Conservation (phyloP, 1,140 invertebrate genomes). For the Calycopis cecrops region DNA sequence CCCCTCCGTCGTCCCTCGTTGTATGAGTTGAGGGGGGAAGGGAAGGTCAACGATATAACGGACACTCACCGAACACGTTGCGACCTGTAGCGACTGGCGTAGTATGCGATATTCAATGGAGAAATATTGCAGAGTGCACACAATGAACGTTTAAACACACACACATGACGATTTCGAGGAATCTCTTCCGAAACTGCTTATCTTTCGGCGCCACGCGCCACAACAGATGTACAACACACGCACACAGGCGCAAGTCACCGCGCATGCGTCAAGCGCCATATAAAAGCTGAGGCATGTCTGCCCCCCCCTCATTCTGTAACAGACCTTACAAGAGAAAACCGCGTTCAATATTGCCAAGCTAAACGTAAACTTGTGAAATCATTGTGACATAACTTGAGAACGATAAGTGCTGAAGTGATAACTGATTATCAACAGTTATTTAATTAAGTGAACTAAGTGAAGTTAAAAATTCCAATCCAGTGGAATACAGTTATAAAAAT, state of each 20-base stretch:
- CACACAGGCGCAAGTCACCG: slow-evolving; percentile 38
- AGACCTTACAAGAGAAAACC: slow-evolving; percentile 29
- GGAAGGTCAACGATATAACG: slow-evolving; percentile 21
- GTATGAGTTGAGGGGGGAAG: slow-evolving; percentile 18
- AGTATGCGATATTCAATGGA: slow-evolving; percentile 27
- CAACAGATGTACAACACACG: slow-evolving; percentile 16
- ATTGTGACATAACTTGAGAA: slow-evolving; percentile 59
- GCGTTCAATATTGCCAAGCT: slow-evolving; percentile 34
- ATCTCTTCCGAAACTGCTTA: slow-evolving; percentile 37
- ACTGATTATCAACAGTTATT: slow-evolving; percentile 7
- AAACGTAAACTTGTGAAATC: slow-evolving; percentile 47
- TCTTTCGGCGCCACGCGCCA: slow-evolving; percentile 21
- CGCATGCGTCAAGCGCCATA: slow-evolving; percentile 37
- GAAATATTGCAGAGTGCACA: slow-evolving; percentile 26
- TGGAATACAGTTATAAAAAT: slow-evolving; percentile 39
- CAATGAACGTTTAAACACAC: slow-evolving; percentile 14
- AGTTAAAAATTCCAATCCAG: slow-evolving; percentile 29
- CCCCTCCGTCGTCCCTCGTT: slow-evolving; percentile 22
- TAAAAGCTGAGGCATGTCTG: slow-evolving; percentile 36
- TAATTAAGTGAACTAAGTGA: slow-evolving; percentile 21
- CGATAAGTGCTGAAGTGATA: slow-evolving; percentile 27
- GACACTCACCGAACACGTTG: slow-evolving; percentile 23
- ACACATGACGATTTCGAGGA: slow-evolving; percentile 42
- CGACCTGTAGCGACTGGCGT: slow-evolving; percentile 16
- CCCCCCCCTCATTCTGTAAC: slow-evolving; percentile 35